Evolutionary conservation across 2,888 invertebrate species (phyloP), one percentile per base, ranked within the genome.

Genomic region (Andrena chrysosceles): DNA sequence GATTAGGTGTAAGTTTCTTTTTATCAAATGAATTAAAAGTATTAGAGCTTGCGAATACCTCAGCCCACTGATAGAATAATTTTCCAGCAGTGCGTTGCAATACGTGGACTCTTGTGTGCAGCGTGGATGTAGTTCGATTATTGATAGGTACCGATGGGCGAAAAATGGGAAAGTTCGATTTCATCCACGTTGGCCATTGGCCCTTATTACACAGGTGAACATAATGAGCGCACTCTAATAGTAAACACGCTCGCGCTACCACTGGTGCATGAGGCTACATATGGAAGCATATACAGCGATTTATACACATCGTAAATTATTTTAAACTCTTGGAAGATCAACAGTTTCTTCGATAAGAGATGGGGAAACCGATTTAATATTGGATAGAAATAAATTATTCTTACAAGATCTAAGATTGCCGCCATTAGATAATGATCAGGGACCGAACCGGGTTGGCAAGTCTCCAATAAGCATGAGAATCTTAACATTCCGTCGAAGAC

Each of bases 101-200:
- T 13, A 97, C 95, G 89, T 97, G 97, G 0, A 96, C 95, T 73
- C 96, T 94, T 71, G 96, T 94, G 35, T 95, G 94, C 10, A 96
- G 96, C 0, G 96, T 95, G 23, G 96, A 95, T 60, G 94, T 94
- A 91, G 92, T 92, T 26, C 93, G 89, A 72, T 93, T 93, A 16
- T 95, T 94, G 80, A 95, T 89, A 33, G 97, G 96, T 49, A 96
- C 97, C 1, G 96, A 96, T 0, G 96, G 96, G 63, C 97, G 95
- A 92, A 96, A 97, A 91, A 97, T 96, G 7, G 97, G 96, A 83
- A 96, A 95, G 91, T 97, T 97, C 8, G 98, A 96, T 94, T 98
- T 98, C 96, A 99, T 97, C 99, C 99, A 99, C 74, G 97, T 96
- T 0, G 99, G 99, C 99, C 99, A 99, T 89, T 99, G 98, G 0